Evolutionary conservation across 1,140 invertebrate species (phyloP), one percentile per base, ranked within the genome.

Genomic region (Drosophila pruinosa): DNA sequence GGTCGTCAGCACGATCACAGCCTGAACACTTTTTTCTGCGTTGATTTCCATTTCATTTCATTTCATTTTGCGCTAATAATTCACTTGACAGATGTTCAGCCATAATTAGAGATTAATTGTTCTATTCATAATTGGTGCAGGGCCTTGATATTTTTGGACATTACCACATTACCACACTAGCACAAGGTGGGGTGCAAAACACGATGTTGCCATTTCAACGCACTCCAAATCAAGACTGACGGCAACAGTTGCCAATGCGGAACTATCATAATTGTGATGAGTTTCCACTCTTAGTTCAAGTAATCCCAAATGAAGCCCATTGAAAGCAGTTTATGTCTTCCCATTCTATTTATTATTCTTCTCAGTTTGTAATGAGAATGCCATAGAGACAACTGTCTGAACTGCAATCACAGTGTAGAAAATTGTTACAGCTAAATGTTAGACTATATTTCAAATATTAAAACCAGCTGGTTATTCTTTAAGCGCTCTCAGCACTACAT

Each of bases 61-160:
- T 63, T 57, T 41, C 65, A 54, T 52, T 74, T 47, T 45, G 26
- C 43, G 68, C 78, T 88, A 82, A 88, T 88, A 88, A 88, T 82
- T 88, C 78, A 63, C 83, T 41, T 73, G 82, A 88, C 82, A 88
- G 78, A 88, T 82, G 86, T 88, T 88, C 83, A 88, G 78, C 71
- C 82, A 89, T 88, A 88, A 88, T 88, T 88, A 88, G 83, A 88
- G 82, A 88, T 88, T 88, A 88, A 88, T 88, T 88, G 82, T 88
- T 88, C 78, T 89, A 82, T 82, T 78, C 81, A 85, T 85, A 85
- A 85, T 85, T 79, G 81, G 81, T 78, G 83, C 86, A 67, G 72
- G 58, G 48, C 28, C 63, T 43, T 64, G 73, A 80, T 81, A 88
- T 88, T 86, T 86, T 81, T 86, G 81, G 80, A 79, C 72, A 85